Evolutionary conservation across 2,113 vertebrate genomes (phyloP).

Genomic region (Crotophaga sulcirostris): DNA sequence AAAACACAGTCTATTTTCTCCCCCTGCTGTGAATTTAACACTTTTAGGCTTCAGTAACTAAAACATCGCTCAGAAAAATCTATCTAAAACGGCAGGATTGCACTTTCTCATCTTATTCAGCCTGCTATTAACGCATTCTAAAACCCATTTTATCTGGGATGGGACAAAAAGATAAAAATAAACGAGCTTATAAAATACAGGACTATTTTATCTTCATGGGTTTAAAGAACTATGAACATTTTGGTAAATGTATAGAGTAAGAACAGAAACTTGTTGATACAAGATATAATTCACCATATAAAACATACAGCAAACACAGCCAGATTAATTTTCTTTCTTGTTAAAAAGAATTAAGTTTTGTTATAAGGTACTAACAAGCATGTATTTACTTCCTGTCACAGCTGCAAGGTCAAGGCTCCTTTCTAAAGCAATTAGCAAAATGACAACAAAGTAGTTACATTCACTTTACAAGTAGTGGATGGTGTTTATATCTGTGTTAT

Average conservation of each 20-base stretch:
- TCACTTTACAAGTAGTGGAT: background rate
- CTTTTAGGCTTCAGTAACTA: background rate
- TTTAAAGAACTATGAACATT: background rate
- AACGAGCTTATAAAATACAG: background rate
- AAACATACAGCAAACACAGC: background rate
- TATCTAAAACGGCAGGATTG: background rate
- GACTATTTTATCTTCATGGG: background rate
- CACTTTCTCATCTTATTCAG: background rate
- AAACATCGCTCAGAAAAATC: background rate
- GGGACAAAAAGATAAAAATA: background rate
- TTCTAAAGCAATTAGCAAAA: constrained; percentile 11
- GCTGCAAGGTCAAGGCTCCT: background rate
- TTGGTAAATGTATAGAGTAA: background rate
- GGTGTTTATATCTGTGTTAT: background rate
- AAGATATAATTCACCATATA: background rate
- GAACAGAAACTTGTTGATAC: background rate
- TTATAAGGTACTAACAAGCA: background rate
- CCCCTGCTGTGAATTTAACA: background rate
- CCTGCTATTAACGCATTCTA: background rate
- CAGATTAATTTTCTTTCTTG: background rate
- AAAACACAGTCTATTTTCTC: background rate
- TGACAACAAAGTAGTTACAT: background rate
- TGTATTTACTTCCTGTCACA: background rate
- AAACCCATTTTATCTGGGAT: background rate
- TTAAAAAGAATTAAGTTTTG: background rate